Evolutionary conservation across 2,888 invertebrate genomes (phyloP).

Genomic region (Philaethria dido): DNA sequence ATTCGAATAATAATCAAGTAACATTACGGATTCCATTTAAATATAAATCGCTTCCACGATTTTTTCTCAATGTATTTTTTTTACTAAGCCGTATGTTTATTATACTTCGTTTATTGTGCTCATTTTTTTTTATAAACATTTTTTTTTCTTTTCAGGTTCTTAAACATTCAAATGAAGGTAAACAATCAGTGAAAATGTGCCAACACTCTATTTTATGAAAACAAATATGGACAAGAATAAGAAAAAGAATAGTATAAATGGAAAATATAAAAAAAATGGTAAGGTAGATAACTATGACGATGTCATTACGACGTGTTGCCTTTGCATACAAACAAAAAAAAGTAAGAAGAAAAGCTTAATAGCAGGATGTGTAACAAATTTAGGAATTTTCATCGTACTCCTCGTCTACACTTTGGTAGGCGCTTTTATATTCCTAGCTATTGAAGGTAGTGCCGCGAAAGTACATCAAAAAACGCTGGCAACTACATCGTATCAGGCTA

Average conservation of each 20-base stretch:
- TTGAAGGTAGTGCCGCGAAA: constrained; percentile 87
- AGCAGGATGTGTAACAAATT: constrained; percentile 90
- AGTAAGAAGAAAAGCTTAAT: constrained; percentile 77
- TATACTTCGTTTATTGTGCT: too few relatives aligned
- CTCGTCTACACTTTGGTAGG: constrained; percentile 90
- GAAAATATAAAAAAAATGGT: constrained; percentile 75
- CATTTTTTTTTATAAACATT: background rate
- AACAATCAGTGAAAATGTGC: constrained; percentile 27
- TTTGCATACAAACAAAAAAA: constrained; percentile 78
- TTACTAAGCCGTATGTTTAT: background rate
- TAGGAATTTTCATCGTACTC: constrained; percentile 91
- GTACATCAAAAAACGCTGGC: constrained; percentile 80
- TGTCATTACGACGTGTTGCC: constrained; percentile 73
- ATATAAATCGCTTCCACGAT: constrained; percentile 30
- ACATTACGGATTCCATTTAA: constrained; percentile 33
- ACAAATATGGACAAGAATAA: constrained; percentile 76
- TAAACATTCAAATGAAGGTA: background rate
- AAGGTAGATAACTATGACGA: constrained; percentile 74
- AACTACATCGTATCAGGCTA: constrained; percentile 75
- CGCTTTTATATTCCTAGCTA: constrained; percentile 92
- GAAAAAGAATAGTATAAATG: constrained; percentile 75
- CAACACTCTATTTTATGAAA: constrained; percentile 46
- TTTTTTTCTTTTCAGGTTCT: constrained; percentile 30
- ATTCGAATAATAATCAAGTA: constrained; percentile 34
- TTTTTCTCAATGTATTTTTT: background rate